A percentile compares a stretch with the other conserved stretches of the same genome.
phyloP scores from a whole-genome alignment of 2,113 vertebrate genomes.

The Ornithorhynchus anatinus region DNA sequence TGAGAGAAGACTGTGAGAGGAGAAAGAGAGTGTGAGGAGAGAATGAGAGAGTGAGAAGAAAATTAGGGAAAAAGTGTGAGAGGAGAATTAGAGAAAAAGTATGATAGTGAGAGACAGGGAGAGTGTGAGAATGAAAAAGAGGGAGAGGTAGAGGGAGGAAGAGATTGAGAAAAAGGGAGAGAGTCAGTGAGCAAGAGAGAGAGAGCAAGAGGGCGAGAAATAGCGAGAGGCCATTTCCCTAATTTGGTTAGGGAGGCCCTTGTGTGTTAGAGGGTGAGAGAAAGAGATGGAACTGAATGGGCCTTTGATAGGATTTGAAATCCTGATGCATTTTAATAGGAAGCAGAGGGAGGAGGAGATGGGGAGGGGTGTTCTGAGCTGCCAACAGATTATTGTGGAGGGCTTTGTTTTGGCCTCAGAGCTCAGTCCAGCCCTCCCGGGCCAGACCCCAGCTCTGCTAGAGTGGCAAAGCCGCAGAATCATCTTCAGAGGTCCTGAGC shows the following conservation, averaged over 20 bases:
- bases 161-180: not conserved
- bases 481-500: too few relatives aligned
- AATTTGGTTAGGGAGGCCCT: constrained; percentile 15
- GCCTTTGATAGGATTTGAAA: constrained; percentile 27
- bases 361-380: not conserved
- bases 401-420: constrained; percentile 29
- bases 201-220: not conserved
- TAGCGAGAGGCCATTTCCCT: constrained; percentile 11
- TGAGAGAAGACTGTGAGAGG: too few relatives aligned
- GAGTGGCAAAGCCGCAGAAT: too few relatives aligned
- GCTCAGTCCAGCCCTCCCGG: constrained; percentile 14
- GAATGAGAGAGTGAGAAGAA: too few relatives aligned
- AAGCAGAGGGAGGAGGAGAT: not conserved
- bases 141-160: not conserved
- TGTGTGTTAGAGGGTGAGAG: not conserved
- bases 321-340: constrained; percentile 37
- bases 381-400: not conserved
- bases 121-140: not conserved
- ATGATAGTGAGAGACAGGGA: too few relatives aligned
- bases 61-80: too few relatives aligned
- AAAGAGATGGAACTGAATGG: constrained; percentile 29
- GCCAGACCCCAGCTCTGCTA: not conserved
- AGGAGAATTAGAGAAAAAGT: too few relatives aligned
- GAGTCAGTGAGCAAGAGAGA: not conserved
- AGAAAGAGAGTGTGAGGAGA: too few relatives aligned